Base-by-base conservation (phyloP, 1,140 invertebrate genomes). In the Nylanderia fulva region DNA sequence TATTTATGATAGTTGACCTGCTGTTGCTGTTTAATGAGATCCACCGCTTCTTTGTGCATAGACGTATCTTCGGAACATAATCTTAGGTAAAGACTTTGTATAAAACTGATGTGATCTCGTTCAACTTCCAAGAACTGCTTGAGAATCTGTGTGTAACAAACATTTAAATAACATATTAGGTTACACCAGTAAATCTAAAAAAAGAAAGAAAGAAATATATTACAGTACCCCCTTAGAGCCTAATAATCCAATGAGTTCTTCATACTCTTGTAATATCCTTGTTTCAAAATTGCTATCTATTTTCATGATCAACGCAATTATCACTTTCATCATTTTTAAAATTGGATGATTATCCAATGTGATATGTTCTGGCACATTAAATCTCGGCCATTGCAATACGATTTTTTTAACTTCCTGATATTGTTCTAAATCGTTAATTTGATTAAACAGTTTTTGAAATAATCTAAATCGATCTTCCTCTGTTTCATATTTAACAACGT, bases 21-120 rank as follows among this genome's bases (percentile, higher is more conserved):
- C 86, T 93, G 87, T 77, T 88, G 89, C 74, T 91, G 71, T 87
- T 92, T 93, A 39, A 95, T 92, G 3, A 88, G 80, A 13, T 91
- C 68, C 36, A 94, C 69, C 6, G 93, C 92, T 87, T 94, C 91
- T 42, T 88, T 15, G 33, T 94, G 91, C 36, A 94, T 86, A 58
- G 48, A 84, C 21, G 69, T 0, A 29, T 93, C 88, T 33, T 92
- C 86, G 0, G 90, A 91, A 69, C 89, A 90, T 48, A 95, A 77
- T 86, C 92, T 86, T 18, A 95, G 86, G 74, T 92, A 93, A 83
- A 95, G 86, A 45, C 87, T 85, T 69, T 93, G 91, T 60, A 93
- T 88, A 1, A 86, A 29, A 63, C 87, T 86, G 36, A 92, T 91
- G n/a, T 80, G 45, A 71, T 91, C 69, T 63, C 79, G 85, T 27